A percentile compares a stretch with the other conserved stretches of the same genome.
Conservation (phyloP, 92 coral and sea anemone species). For the Phenganax stokvisi region DNA sequence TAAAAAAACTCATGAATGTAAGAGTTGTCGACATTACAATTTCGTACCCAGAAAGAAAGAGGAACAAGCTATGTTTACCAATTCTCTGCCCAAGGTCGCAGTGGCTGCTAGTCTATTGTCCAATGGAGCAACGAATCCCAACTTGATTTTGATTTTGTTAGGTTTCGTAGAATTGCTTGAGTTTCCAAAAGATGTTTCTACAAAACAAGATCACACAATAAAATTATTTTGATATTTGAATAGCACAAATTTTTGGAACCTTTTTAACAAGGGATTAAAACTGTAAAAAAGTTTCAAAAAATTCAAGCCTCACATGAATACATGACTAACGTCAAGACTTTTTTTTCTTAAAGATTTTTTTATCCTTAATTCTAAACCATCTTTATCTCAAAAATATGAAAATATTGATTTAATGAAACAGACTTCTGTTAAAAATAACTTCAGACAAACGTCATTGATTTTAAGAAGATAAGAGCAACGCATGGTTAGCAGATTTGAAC, state of each 20-base stretch:
- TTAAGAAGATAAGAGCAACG: constrained; percentile 4
- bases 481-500: neutral
- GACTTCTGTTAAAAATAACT: constrained; percentile 7
- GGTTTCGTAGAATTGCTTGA: constrained; percentile 38
- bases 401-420: constrained; percentile 6
- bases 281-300: neutral
- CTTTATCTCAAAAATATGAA: neutral
- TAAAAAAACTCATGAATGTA: neutral
- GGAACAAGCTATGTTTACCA: constrained; percentile 53
- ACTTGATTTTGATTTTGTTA: constrained; percentile 77
- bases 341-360: neutral
- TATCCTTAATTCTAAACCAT: no score
- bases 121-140: constrained; percentile 88
- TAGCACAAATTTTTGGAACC: neutral
- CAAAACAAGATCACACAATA: neutral
- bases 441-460: constrained; percentile 18
- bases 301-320: neutral
- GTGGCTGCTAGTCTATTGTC: constrained; percentile 86
- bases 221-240: neutral
- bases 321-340: neutral
- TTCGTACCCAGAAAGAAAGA: neutral
- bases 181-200: constrained; percentile 14
- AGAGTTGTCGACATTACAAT: neutral
- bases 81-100: constrained; percentile 71
- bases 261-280: no score